Percentiles rank a stretch among this genome's conserved stretches.
These are phyloP conservation scores for Pan troglodytes DNA, from an alignment of 2,113 vertebrate genomes.

Conservation along the genomic window NHGRI_mPanTro3-v2.1_pri NC_072421.2:104892001-104892500, in stretches of 20 bases:
- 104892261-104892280: background rate
- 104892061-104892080: background rate
- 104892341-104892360: constrained; percentile 19
- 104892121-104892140: background rate
- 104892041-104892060: constrained; percentile 15
- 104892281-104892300: background rate
- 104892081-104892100: background rate
- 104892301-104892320: background rate
- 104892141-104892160: background rate
- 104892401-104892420: constrained; percentile 29
- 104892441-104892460: constrained; percentile 11
- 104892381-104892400: background rate
- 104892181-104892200: background rate
- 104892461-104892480: constrained; percentile 22
- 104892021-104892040: constrained; percentile 19
- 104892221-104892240: constrained; percentile 44
- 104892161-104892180: background rate
- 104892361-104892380: constrained; percentile 27
- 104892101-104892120: background rate
- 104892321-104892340: background rate
- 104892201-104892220: background rate
- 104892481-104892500: constrained; percentile 31
- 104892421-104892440: constrained; percentile 45
- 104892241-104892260: constrained; percentile 18
- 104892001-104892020: background rate